Evolutionary conservation across 2,888 invertebrate species (phyloP).

Genomic region (Macrophya annulata): DNA sequence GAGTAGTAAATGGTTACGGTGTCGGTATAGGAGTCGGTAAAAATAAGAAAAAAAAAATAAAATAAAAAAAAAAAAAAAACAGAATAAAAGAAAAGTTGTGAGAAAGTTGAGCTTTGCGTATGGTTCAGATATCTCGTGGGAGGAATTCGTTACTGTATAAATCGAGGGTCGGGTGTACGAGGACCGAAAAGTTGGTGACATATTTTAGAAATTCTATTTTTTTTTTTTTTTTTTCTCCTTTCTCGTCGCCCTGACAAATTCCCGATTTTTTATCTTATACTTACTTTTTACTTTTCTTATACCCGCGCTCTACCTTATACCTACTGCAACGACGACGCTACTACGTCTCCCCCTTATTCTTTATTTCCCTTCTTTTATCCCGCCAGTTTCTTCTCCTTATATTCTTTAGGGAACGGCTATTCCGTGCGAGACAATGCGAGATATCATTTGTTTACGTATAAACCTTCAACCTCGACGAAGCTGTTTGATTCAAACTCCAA

Average conservation of each 20-base stretch:
- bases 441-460: constrained; percentile 37
- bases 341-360: neutral
- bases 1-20: neutral
- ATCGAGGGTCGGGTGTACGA: constrained; percentile 46
- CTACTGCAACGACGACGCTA: neutral
- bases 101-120: constrained; percentile 33
- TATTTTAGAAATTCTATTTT: constrained; percentile 5
- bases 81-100: neutral
- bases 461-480: constrained; percentile 24
- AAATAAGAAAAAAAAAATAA: neutral
- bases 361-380: constrained; percentile 42
- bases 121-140: constrained; percentile 45
- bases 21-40: neutral
- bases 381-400: constrained; percentile 36
- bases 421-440: constrained; percentile 20
- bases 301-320: neutral
- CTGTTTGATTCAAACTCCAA: constrained; percentile 32
- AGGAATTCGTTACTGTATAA: constrained; percentile 53
- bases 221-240: neutral
- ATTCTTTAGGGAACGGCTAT: constrained; percentile 27
- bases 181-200: constrained; percentile 50
- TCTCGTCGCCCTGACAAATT: constrained; percentile 40
- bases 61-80: neutral
- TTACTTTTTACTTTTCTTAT: constrained; percentile 17
- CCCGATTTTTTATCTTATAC: constrained; percentile 27